A percentile compares a stretch with the other conserved stretches of the same genome.
Evolutionary conservation across 2,888 invertebrate genomes (phyloP).

Genomic region (Dermolepida albohirtum): DNA sequence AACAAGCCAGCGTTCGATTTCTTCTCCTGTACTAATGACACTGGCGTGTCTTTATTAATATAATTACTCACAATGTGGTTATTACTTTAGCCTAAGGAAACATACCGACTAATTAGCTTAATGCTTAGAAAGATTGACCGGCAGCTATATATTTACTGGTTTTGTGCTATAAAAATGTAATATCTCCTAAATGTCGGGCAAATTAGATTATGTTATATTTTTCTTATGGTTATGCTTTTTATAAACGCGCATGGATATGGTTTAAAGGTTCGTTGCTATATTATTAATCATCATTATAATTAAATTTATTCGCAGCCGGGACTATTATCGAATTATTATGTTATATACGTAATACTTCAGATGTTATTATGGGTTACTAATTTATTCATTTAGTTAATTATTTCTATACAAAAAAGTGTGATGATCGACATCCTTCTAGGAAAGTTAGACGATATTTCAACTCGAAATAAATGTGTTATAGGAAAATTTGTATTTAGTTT

Average conservation of each 20-base stretch:
- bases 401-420: background rate
- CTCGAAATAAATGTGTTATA: no score
- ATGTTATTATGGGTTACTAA: background rate
- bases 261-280: conserved; percentile 1
- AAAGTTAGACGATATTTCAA: no score
- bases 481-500: no score
- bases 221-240: background rate
- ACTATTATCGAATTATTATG: background rate
- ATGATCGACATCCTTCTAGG: no score
- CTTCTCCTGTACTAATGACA: conserved; percentile 12
- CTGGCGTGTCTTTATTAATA: conserved; percentile 25
- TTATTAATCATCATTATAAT: conserved; percentile 28
- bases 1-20: conserved; percentile 20
- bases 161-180: conserved; percentile 15
- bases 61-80: conserved; percentile 19
- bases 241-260: background rate
- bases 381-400: background rate
- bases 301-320: conserved; percentile 22
- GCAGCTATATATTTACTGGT: conserved; percentile 12
- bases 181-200: conserved; percentile 3
- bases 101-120: conserved; percentile 20
- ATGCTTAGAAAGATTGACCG: conserved; percentile 5
- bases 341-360: no score
- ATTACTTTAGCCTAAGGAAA: conserved; percentile 6
- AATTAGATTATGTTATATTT: conserved; percentile 12